phyloP scores from a whole-genome alignment of 2,888 invertebrate genomes.

The Dasypogon diadema region DNA sequence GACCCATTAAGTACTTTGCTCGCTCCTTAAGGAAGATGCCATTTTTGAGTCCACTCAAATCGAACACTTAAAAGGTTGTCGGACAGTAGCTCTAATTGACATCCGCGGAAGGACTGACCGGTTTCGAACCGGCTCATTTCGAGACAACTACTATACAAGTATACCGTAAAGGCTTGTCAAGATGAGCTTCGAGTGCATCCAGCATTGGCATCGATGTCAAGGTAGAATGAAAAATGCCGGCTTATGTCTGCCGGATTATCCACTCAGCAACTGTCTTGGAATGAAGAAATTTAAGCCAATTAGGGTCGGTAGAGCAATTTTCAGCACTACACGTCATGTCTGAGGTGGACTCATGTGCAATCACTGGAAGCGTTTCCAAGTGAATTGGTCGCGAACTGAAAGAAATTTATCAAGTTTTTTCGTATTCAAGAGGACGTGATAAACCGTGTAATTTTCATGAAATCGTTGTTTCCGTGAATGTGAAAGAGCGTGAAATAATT shows the following conservation, averaged over 20 bases:
- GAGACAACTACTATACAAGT: neutral
- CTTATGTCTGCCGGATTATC: slow-evolving; percentile 27
- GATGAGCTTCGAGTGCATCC: neutral
- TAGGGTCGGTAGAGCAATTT: slow-evolving; percentile 21
- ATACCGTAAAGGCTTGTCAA: slow-evolving; percentile 7
- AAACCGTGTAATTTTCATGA: no score
- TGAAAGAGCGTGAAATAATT: no score
- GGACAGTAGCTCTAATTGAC: slow-evolving; percentile 45
- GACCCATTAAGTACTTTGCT: slow-evolving; percentile 30
- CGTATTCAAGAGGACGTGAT: no score
- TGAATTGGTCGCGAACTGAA: neutral
- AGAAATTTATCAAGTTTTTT: neutral
- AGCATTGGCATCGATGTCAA: slow-evolving; percentile 39
- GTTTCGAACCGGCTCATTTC: slow-evolving; percentile 32
- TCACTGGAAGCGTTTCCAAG: neutral
- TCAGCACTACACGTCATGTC: slow-evolving; percentile 14
- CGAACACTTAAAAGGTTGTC: slow-evolving; percentile 41
- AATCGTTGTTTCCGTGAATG: no score
- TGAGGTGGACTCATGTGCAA: neutral
- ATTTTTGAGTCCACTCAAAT: slow-evolving; percentile 27
- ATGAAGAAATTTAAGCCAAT: slow-evolving; percentile 45
- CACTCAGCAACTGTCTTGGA: slow-evolving; percentile 17
- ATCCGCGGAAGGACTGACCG: slow-evolving; percentile 32
- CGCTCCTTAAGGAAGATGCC: slow-evolving; percentile 1
- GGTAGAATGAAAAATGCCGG: slow-evolving; percentile 9